These are phyloP conservation scores for Hydractinia symbiolongicarpus DNA, from an alignment of 30 jellyfish, hydroid and myxozoan genomes.

Conservation along the genomic window DNA sequence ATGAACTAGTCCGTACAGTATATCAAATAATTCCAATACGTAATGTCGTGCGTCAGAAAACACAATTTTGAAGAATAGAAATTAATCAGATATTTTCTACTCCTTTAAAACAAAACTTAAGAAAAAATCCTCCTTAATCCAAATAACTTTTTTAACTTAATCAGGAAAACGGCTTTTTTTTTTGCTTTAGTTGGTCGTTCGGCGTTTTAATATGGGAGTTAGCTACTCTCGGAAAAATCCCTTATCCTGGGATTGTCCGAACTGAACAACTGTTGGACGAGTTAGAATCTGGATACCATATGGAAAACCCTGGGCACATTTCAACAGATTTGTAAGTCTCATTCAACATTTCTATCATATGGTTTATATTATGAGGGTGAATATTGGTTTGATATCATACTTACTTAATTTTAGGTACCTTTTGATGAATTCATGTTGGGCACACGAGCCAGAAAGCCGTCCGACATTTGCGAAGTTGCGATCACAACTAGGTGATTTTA, in stretches of 20 bases:
- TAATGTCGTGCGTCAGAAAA: too few relatives aligned
- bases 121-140: not conserved
- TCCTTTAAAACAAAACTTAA: not conserved
- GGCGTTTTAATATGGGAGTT: constrained; percentile 85
- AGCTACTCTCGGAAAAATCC: constrained; percentile 60
- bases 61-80: too few relatives aligned
- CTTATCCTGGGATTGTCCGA: constrained; percentile 63
- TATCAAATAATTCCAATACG: too few relatives aligned
- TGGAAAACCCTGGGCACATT: constrained; percentile 70
- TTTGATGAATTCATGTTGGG: constrained; percentile 74
- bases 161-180: not conserved
- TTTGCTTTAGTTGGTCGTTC: constrained; percentile 58
- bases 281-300: constrained; percentile 39
- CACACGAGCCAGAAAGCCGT: constrained; percentile 47
- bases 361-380: too few relatives aligned
- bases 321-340: constrained; percentile 54
- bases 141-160: not conserved
- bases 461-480: constrained; percentile 46
- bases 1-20: too few relatives aligned
- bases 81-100: too few relatives aligned
- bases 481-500: constrained; percentile 15
- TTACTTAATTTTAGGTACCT: not conserved
- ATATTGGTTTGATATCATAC: not conserved
- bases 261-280: constrained; percentile 47
- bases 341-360: not conserved